Evolutionary conservation across 2,113 vertebrate species (phyloP).

Genomic region (Etia nguti): DNA sequence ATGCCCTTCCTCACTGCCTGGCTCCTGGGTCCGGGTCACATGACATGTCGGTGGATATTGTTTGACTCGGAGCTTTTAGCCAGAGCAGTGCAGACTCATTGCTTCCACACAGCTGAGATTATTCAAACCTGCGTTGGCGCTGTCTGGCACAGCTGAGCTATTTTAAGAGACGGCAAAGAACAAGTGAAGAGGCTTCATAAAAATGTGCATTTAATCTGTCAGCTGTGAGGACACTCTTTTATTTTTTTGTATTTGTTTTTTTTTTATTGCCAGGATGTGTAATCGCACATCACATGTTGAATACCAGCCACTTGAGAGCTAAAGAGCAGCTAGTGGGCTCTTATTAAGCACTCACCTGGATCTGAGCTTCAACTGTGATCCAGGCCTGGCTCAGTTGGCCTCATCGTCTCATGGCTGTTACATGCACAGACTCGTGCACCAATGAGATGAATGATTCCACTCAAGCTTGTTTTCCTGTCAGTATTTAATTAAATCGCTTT

Average conservation of each 20-base stretch:
- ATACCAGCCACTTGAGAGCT: background rate
- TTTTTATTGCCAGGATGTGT: background rate
- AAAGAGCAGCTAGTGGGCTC: background rate
- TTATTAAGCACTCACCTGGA: background rate
- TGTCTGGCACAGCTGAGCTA: background rate
- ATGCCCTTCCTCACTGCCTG: background rate
- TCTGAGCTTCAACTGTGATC: background rate
- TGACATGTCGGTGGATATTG: background rate
- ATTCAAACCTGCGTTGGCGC: background rate
- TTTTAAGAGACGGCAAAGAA: background rate
- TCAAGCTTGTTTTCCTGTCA: background rate
- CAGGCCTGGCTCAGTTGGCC: background rate
- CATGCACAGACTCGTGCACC: background rate
- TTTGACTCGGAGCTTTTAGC: background rate
- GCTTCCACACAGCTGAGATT: background rate
- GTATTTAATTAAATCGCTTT: conserved; percentile 10
- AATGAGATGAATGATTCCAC: background rate
- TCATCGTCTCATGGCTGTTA: background rate
- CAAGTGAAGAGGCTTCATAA: background rate
- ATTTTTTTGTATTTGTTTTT: background rate
- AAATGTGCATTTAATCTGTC: background rate
- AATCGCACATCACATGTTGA: background rate
- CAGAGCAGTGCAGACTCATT: background rate
- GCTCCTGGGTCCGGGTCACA: background rate
- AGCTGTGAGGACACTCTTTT: background rate